Base-by-base conservation (phyloP, 2,797 vertebrate species). In the Lophius americanus region DNA sequence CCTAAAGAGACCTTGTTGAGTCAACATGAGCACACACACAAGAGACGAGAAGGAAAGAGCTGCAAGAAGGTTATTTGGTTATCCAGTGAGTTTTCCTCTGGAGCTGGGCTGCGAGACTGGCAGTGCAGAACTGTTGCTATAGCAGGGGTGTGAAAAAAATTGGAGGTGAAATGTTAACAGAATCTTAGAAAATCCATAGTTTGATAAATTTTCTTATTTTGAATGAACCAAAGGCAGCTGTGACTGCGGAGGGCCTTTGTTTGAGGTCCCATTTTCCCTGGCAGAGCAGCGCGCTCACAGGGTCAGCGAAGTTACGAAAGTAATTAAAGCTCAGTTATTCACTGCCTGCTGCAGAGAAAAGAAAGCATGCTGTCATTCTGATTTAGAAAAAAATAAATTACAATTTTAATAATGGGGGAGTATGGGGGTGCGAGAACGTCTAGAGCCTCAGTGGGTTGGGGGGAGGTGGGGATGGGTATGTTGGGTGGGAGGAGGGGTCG, bases 331-430 rank as follows among this genome's bases (percentile, higher is more conserved):
- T 91, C 60, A 85, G 91, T 93, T 92, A 92, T 92, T 93, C 95
- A 96, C 95, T 90, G 96, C 95, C 95, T 96, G 96, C 96, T 95
- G 95, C 94, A 94, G 95, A 98, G 98, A 98, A 97, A 96, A 98
- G 95, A 97, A 97, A 95, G 96, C 95, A 95, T 96, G 94, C 94
- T 96, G 96, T 97, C 96, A 96, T 97, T 96, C 96, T 89, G 95
- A 98, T 97, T 97, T 95, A 91, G 95, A 96, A 97, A 54, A 23
- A 97, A 97, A 97, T 96, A 97, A 98, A 98, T 99, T 96, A 96
- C 95, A 96, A 95, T 96, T 96, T 95, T 95, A 97, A 96, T 96
- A 96, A 96, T 97, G 94, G 96, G 83, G 85, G 83, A 76, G 85
- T 88, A 85, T 87, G 78, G 81, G 83, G 84, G 86, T 73, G 86